These are phyloP conservation scores for Linurgus olivaceus DNA, from an alignment of 2,797 vertebrate genomes.

Conservation along the genomic window DNA sequence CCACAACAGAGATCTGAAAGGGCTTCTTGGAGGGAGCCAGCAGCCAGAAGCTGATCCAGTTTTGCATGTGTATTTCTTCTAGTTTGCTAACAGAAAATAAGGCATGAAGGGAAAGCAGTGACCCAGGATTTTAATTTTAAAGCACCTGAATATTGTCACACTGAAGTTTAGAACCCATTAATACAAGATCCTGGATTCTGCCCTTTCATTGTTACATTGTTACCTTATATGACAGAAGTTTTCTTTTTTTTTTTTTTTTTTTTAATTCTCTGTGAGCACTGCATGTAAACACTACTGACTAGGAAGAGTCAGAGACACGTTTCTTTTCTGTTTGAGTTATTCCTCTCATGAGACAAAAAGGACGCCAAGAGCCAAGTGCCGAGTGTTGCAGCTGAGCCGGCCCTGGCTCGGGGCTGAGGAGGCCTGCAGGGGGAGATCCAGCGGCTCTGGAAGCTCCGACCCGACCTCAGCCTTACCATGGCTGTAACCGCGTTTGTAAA, in stretches of 20 bases:
- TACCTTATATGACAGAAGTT: neutral
- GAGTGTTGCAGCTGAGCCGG: rapidly evolving
- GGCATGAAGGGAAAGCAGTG: neutral
- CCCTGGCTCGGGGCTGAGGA: neutral
- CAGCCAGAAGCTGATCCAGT: neutral
- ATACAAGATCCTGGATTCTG: neutral
- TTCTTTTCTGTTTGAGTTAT: neutral
- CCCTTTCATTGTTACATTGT: neutral
- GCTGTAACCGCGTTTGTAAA: neutral
- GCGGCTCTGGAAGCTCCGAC: neutral
- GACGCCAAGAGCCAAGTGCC: rapidly evolving
- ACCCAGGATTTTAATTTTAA: neutral
- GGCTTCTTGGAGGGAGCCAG: neutral
- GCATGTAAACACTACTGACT: neutral
- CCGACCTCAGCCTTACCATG: rapidly evolving
- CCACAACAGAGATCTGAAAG: neutral
- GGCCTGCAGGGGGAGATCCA: conserved; percentile 35
- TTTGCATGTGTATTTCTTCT: neutral
- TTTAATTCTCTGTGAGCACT: neutral
- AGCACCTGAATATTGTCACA: neutral
- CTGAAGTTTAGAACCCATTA: neutral
- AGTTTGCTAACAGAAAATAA: neutral
- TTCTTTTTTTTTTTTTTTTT: neutral
- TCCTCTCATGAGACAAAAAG: neutral
- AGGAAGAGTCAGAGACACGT: neutral